A percentile compares a stretch with the other conserved stretches of the same genome.
Conservation (phyloP, 2,888 invertebrate genomes). For the Phytoseiulus persimilis region DNA sequence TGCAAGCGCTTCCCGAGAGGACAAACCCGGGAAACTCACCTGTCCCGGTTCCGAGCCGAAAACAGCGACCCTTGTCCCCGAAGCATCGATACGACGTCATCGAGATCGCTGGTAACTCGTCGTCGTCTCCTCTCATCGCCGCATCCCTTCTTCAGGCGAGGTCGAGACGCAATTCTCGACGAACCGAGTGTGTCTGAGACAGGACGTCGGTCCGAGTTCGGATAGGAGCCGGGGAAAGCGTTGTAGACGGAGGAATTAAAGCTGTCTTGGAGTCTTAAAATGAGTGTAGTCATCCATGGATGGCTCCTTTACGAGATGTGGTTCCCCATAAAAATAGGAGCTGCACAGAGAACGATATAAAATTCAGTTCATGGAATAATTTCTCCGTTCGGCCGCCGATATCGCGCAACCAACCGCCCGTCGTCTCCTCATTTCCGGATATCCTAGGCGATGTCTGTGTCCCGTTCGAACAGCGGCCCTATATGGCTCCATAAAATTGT, state of each 20-base stretch:
- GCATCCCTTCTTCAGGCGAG: too few relatives aligned
- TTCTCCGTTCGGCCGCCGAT: background rate
- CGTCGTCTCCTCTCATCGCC: too few relatives aligned
- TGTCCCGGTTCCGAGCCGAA: too few relatives aligned
- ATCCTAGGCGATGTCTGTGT: background rate
- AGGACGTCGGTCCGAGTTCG: background rate
- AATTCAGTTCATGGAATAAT: background rate
- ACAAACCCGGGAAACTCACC: too few relatives aligned
- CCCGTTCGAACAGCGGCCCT: background rate
- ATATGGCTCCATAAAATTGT: background rate
- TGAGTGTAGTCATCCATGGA: background rate
- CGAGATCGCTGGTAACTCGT: too few relatives aligned
- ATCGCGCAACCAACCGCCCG: background rate
- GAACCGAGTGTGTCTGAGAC: too few relatives aligned
- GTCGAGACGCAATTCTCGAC: too few relatives aligned
- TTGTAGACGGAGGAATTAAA: background rate
- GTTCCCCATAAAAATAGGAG: background rate
- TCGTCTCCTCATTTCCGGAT: background rate
- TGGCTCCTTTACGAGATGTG: slow-evolving; percentile 5
- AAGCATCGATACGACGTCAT: too few relatives aligned
- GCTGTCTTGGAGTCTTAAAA: background rate
- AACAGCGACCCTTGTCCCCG: too few relatives aligned
- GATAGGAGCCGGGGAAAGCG: background rate
- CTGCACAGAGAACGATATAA: background rate
- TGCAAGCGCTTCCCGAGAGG: too few relatives aligned